Evolutionary conservation across 1,140 invertebrate genomes (phyloP).

Genomic region (Bombyx mandarina): DNA sequence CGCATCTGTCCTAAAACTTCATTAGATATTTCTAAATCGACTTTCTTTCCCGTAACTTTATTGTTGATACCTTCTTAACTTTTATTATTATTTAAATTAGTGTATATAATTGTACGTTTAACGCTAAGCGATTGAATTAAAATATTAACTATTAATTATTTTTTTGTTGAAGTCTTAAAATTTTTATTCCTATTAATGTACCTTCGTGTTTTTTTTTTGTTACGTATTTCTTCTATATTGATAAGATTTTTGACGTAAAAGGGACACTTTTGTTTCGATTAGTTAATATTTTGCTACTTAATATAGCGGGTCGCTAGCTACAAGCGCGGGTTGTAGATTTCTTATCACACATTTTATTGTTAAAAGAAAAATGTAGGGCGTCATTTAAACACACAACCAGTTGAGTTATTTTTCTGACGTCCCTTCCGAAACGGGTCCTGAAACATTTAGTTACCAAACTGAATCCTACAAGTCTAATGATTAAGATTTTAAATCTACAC

Average conservation of each 20-base stretch:
- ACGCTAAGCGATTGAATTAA: slow-evolving; percentile 17
- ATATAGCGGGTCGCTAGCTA: slow-evolving; percentile 24
- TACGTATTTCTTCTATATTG: slow-evolving; percentile 28
- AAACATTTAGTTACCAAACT: slow-evolving; percentile 63
- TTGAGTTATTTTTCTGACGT: too few species aligned
- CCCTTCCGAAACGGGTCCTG: slow-evolving; percentile 45
- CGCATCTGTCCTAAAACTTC: too few species aligned
- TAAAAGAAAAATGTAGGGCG: background rate
- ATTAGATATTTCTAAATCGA: too few species aligned
- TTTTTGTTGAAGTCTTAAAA: slow-evolving; percentile 58
- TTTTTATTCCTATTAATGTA: slow-evolving; percentile 63
- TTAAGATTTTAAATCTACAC: slow-evolving; percentile 22
- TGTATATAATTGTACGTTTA: slow-evolving; percentile 9
- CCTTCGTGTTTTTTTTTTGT: slow-evolving; percentile 47
- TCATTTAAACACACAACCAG: too few species aligned
- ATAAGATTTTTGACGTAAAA: slow-evolving; percentile 32
- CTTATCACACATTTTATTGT: slow-evolving; percentile 5
- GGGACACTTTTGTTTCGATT: slow-evolving; percentile 29
- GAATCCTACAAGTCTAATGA: slow-evolving; percentile 45
- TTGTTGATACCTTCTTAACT: slow-evolving; percentile 2
- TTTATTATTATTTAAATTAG: background rate
- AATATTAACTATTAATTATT: slow-evolving; percentile 15
- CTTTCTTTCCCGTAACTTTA: background rate
- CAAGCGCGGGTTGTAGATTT: slow-evolving; percentile 45
- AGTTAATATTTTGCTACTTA: slow-evolving; percentile 40